Base-by-base conservation (phyloP, 2,888 invertebrate genomes). In the Trichopria drosophilae region DNA sequence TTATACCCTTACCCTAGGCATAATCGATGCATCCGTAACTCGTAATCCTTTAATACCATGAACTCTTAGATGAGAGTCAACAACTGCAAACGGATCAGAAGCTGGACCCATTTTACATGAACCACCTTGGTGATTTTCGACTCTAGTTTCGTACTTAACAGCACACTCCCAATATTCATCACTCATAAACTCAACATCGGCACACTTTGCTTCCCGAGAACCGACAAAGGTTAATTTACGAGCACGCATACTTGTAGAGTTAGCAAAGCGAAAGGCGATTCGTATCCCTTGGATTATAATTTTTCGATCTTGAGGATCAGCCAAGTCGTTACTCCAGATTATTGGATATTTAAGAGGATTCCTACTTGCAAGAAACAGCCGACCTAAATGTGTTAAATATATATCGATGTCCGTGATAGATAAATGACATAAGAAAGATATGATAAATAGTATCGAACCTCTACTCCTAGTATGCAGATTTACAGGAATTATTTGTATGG, bases 71-170 rank as follows among this genome's bases (percentile, higher is more conserved):
- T 82, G 80, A 55, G 83, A 79, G 71, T 88, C 84, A 0, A 90
- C 88, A 0, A 90, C 90, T 0, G 89, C 85, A 78, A 84, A 77
- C 0, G 82, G 82, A 69, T 90, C 89, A 0, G 79, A 73, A 0
- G 68, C 62, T 0, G 88, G 84, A 0, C 90, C 90, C 88, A 91
- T 90, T 78, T 87, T 89, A 67, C 86, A 87, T 1, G 87, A 84
- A 7, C 90, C 90, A 0, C 83, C 84, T 72, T 90, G 90, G 69
- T 90, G 90, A 71, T 90, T 90, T 73, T 90, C 89, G 0, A 89
- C 86, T 0, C 86, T 85, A 0, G 89, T 89, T 49, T 84, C 77
- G 35, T 81, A 80, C 51, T 78, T 79, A 1, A 87, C 81, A 0
- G 85, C 81, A 64, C 91, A 91, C 43, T 79, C 81, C 83, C 90